Conservation (phyloP, 2,113 vertebrate genomes). For the Siphamia tubifer region DNA sequence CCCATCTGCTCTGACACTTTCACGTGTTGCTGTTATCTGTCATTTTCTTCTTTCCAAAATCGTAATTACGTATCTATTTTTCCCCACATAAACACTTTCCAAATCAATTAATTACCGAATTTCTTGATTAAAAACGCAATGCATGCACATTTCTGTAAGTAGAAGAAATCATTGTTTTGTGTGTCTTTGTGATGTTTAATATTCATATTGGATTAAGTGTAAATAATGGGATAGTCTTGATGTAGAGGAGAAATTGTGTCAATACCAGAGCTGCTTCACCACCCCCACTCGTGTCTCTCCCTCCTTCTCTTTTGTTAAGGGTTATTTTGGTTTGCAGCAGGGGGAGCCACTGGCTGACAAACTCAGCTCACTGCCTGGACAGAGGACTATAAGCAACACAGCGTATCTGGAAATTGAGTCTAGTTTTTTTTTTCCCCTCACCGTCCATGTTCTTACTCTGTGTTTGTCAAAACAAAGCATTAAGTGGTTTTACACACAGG, state of each 20-base stretch:
- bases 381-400: background rate
- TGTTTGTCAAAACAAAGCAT: constrained; percentile 74
- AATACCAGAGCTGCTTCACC: constrained; percentile 14
- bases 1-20: too few relatives aligned
- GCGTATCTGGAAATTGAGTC: constrained; percentile 11
- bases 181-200: background rate
- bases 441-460: constrained; percentile 48
- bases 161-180: too few relatives aligned
- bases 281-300: background rate
- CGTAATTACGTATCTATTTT: too few relatives aligned
- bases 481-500: constrained; percentile 62
- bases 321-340: constrained; percentile 58
- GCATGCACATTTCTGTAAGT: too few relatives aligned
- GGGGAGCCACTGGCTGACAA: constrained; percentile 75
- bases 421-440: background rate
- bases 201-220: background rate
- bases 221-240: background rate
- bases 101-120: too few relatives aligned
- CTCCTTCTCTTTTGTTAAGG: constrained; percentile 1
- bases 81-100: too few relatives aligned
- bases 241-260: constrained; percentile 33
- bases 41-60: too few relatives aligned
- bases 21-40: too few relatives aligned
- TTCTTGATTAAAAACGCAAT: too few relatives aligned
- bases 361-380: constrained; percentile 23